These are phyloP conservation scores for Camponotus vicinus DNA, from an alignment of 1,140 invertebrate genomes.

Conservation along the genomic window DNA sequence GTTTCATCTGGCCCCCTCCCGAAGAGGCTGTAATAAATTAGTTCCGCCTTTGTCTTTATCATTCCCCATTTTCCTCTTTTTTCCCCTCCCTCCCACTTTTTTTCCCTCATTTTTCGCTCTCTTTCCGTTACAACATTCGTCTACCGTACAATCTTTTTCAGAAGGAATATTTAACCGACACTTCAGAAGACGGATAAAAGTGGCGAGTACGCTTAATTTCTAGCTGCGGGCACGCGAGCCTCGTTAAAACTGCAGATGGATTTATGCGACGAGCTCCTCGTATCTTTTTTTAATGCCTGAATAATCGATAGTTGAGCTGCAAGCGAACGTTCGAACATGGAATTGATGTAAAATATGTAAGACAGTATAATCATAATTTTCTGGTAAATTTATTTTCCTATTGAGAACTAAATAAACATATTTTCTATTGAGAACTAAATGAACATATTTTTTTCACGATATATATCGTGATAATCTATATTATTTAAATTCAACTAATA, in stretches of 20 bases:
- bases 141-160: slow-evolving; percentile 36
- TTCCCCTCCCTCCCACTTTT: not conserved
- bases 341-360: not conserved
- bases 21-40: slow-evolving; percentile 61
- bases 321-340: not conserved
- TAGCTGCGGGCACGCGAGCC: slow-evolving; percentile 38
- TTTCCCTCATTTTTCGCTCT: not conserved
- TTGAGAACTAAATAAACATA: not conserved
- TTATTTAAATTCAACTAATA: not conserved
- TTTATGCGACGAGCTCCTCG: slow-evolving; percentile 40
- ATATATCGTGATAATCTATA: not conserved
- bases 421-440: not conserved
- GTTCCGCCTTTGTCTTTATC: slow-evolving; percentile 47
- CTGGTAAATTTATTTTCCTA: not conserved
- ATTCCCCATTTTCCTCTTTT: slow-evolving; percentile 12
- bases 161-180: slow-evolving; percentile 57
- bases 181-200: slow-evolving; percentile 46
- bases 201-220: slow-evolving; percentile 39
- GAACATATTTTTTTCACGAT: not conserved
- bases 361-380: not conserved
- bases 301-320: slow-evolving; percentile 18
- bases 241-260: slow-evolving; percentile 47
- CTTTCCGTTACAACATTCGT: slow-evolving; percentile 19
- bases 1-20: slow-evolving; percentile 15
- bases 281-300: slow-evolving; percentile 34